phyloP scores from a whole-genome alignment of 1,140 invertebrate genomes.

The Drosophila cardini region DNA sequence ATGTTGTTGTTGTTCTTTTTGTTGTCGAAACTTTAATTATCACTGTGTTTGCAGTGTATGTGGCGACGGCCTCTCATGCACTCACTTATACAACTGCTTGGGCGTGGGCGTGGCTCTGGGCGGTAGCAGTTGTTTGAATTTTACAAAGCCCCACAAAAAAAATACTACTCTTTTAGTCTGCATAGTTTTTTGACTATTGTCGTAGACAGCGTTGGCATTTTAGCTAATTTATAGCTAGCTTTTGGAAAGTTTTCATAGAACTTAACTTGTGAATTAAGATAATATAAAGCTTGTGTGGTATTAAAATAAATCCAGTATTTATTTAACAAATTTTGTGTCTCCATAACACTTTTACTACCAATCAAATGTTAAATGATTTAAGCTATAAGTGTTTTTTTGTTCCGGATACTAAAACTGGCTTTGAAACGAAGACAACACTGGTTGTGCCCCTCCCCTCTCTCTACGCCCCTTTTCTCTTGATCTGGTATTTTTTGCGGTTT shows the following conservation, averaged over 20 bases:
- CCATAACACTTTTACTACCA: too few species aligned
- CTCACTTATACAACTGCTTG: constrained; percentile 20
- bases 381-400: too few species aligned
- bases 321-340: too few species aligned
- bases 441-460: constrained; percentile 31
- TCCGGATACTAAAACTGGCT: too few species aligned
- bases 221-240: too few species aligned
- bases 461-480: not conserved
- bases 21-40: constrained; percentile 83
- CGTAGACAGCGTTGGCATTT: too few species aligned
- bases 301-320: too few species aligned
- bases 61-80: constrained; percentile 24
- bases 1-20: constrained; percentile 23
- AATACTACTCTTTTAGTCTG: constrained; percentile 59
- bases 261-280: too few species aligned
- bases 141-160: constrained; percentile 48
- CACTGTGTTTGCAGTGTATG: constrained; percentile 61
- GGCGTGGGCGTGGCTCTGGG: constrained; percentile 17
- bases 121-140: constrained; percentile 61
- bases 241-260: too few species aligned
- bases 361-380: too few species aligned
- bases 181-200: constrained; percentile 42
- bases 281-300: too few species aligned
- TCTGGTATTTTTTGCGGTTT: constrained; percentile 22
- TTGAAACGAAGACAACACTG: too few species aligned